Evolutionary conservation across 1,140 invertebrate genomes (phyloP), one percentile per base, ranked within the genome.

Genomic region (Drosophila auraria): DNA sequence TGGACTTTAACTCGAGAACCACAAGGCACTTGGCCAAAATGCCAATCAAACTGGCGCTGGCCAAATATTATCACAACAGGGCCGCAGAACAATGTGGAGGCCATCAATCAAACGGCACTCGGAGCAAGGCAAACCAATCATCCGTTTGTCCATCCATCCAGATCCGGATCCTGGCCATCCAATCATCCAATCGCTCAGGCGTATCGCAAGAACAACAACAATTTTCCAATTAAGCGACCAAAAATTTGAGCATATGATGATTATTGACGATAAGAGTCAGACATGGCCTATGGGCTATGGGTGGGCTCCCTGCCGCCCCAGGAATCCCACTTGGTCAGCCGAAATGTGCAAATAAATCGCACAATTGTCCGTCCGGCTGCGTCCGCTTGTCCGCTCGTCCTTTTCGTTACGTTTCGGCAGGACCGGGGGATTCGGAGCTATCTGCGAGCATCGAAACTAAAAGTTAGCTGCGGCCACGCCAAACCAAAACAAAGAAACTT

Each of bases 161-260:
- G 40, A 60, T 49, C 63, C 59, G 40, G 40, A 79, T 76, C 65
- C 76, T 54, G 57, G 70, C 58, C 65, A 59, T 57, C 65, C 65
- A 78, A 77, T 78, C 75, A 51, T 42, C 44, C 84, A 90, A 79
- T 90, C 84, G 78, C 65, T 90, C 84, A 89, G 81, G 66, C 83
- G 84, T 87, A 83, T 60, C 69, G 71, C 73, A 71, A 72, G 64
- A 83, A 78, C 80, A 87, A 81, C 77, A 86, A 90, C 87, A 90
- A 90, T 90, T 90, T 90, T 90, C 87, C 87, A 90, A 90, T 90
- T 91, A 90, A 91, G 80, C 80, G 87, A 91, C 87, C 87, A 90
- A 90, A 90, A 89, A 89, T 90, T 91, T 87, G 87, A 91, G 80
- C 87, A 90, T 90, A 90, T 91, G 86, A 90, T 90, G 86, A 91